Evolutionary conservation across 1,140 invertebrate genomes (phyloP), one percentile per base, ranked within the genome.

Genomic region (Diabrotica virgifera): DNA sequence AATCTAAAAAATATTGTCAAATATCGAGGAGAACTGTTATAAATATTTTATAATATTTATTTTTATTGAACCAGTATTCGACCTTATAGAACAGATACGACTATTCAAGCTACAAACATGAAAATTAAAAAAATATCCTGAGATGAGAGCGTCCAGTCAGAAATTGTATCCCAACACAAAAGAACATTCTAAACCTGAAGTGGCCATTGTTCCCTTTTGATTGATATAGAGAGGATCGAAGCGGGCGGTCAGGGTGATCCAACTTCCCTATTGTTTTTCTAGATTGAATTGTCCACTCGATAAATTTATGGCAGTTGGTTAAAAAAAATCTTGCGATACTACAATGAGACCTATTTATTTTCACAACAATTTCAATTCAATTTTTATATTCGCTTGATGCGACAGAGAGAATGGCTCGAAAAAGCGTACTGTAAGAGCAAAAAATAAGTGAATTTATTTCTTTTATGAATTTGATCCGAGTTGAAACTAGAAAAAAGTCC

Each of bases 181-280:
- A 46, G 40, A 46, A 46, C 40, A 46, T 46, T 46, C 40, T 24
- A 24, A 24, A 24, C 24, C 24, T 24, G 40, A 5, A 46, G 40
- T 46, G 40, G 40, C 40, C 40, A 46, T 46, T 46, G 40, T 46
- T 46, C 40, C 40, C 5, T 46, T 46, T 46, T 46, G 40, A 46
- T 46, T 46, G 40, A 46, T 46, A 46, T n/a, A 8, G 40, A 46
- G 40, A 46, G 40, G 40, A 46, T 46, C 40, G 40, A 46, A 46
- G 8, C 40, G n/a, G 40, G 8, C 40, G 40, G 40, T 5, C 40
- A 8, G 40, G 40, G 40, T 46, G 40, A 46, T 46, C 40, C 40
- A 46, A n/a, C 40, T 46, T n/a, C 40, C n/a, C 40, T n/a, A 46
- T 46, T 46, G 40, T 46, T 46, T 46, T 46, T 46, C 40, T 46